These are phyloP conservation scores for Agrilus mali DNA, from an alignment of 2,888 invertebrate species.

Conservation along the genomic window DNA sequence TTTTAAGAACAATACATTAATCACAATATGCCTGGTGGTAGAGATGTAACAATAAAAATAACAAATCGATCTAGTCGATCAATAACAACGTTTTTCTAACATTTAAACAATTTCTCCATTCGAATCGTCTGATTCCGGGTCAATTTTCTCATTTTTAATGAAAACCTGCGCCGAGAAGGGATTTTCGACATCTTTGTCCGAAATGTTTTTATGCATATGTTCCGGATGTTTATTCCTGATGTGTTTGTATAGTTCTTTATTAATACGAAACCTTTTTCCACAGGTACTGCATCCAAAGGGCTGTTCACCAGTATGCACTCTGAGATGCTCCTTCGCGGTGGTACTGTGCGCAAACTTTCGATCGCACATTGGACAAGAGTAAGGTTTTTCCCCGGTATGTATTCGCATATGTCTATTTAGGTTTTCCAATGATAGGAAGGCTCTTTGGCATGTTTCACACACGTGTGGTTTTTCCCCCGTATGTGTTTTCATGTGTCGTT, in stretches of 20 bases:
- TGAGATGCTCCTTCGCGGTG: conserved; percentile 26
- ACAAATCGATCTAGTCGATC: too few relatives aligned
- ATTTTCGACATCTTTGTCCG: too few relatives aligned
- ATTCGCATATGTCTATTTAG: conserved; percentile 25
- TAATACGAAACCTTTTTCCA: conserved; percentile 21
- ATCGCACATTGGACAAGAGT: conserved; percentile 23
- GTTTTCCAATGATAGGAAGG: conserved; percentile 25
- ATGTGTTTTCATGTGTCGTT: conserved; percentile 26
- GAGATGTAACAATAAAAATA: too few relatives aligned
- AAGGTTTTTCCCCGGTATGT: conserved; percentile 29
- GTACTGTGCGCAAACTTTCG: conserved; percentile 28
- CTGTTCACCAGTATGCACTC: conserved; percentile 26
- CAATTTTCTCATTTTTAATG: too few relatives aligned
- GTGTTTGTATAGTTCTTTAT: conserved; percentile 26
- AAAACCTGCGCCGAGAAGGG: too few relatives aligned
- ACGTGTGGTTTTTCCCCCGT: conserved; percentile 26
- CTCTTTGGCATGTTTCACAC: conserved; percentile 22
- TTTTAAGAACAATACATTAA: too few relatives aligned
- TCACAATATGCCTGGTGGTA: too few relatives aligned
- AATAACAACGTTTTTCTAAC: too few relatives aligned
- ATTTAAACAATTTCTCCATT: too few relatives aligned
- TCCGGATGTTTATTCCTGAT: conserved; percentile 24
- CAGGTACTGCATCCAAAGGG: conserved; percentile 25
- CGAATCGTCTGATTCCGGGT: too few relatives aligned
- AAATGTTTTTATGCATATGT: conserved; percentile 12